These are phyloP conservation scores for Pollachius pollachius DNA, from an alignment of 2,113 vertebrate genomes.

Conservation along the genomic window DNA sequence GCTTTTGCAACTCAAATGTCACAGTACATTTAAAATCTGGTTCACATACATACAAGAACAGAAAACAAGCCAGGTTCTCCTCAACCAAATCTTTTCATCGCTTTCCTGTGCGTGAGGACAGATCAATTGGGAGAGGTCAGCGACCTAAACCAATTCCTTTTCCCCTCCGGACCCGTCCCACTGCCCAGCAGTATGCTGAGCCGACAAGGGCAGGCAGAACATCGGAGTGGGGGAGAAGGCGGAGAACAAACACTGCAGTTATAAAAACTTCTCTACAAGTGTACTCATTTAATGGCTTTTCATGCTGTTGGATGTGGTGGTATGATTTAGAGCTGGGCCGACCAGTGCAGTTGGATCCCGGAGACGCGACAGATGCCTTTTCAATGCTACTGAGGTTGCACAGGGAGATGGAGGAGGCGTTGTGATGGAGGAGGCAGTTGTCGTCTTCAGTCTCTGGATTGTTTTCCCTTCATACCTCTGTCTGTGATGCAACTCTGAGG, in stretches of 20 bases:
- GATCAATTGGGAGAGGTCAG: conserved; percentile 13
- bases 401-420: conserved; percentile 53
- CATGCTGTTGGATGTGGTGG: conserved; percentile 66
- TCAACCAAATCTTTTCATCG: conserved; percentile 4
- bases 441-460: conserved; percentile 53
- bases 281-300: conserved; percentile 55
- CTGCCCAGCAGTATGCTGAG: conserved; percentile 47
- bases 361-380: conserved; percentile 65
- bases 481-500: conserved; percentile 64
- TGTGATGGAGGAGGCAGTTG: conserved; percentile 42
- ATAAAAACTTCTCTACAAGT: conserved; percentile 61
- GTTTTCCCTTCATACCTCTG: conserved; percentile 53
- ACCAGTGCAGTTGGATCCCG: conserved; percentile 52
- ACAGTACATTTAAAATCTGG: conserved; percentile 44
- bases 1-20: conserved; percentile 47
- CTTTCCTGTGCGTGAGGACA: conserved; percentile 26
- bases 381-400: conserved; percentile 62
- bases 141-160: conserved; percentile 57
- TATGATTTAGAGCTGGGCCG: conserved; percentile 66
- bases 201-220: conserved; percentile 57
- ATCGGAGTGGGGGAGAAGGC: conserved; percentile 33
- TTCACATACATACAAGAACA: conserved; percentile 59
- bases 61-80: conserved; percentile 1
- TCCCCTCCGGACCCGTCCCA: conserved; percentile 44
- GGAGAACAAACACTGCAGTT: conserved; percentile 48